Conservation (phyloP, 2,888 invertebrate species). For the Synergus itoensis region DNA sequence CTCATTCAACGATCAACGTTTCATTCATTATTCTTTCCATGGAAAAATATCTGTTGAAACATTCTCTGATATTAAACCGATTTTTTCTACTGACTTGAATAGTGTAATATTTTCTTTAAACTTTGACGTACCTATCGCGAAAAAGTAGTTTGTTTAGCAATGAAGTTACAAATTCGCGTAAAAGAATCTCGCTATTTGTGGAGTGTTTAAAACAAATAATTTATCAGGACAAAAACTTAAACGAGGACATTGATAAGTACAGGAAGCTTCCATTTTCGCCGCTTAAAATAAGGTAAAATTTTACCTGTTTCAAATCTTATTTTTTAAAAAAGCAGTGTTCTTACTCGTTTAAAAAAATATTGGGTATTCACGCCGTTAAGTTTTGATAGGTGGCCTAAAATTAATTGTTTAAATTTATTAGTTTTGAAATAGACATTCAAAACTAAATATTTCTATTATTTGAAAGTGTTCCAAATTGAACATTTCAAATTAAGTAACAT, state of each 20-base stretch:
- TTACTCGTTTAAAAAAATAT: too few species aligned
- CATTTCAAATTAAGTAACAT: too few species aligned
- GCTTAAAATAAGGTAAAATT: too few species aligned
- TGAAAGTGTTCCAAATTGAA: too few species aligned
- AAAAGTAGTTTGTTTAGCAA: not conserved
- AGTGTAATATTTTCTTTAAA: not conserved
- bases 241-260: not conserved
- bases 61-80: not conserved
- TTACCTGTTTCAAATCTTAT: too few species aligned
- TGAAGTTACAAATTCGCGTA: not conserved
- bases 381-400: too few species aligned
- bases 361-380: too few species aligned
- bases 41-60: not conserved
- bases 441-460: too few species aligned
- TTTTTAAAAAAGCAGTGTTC: too few species aligned
- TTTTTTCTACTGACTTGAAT: not conserved
- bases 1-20: too few species aligned
- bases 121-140: not conserved
- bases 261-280: not conserved
- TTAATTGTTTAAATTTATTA: too few species aligned
- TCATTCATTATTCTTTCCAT: not conserved
- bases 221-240: not conserved
- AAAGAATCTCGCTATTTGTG: not conserved
- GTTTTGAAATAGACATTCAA: too few species aligned
- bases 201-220: not conserved